Base-by-base conservation (phyloP, 2,113 vertebrate species). In the Uria lomvia region DNA sequence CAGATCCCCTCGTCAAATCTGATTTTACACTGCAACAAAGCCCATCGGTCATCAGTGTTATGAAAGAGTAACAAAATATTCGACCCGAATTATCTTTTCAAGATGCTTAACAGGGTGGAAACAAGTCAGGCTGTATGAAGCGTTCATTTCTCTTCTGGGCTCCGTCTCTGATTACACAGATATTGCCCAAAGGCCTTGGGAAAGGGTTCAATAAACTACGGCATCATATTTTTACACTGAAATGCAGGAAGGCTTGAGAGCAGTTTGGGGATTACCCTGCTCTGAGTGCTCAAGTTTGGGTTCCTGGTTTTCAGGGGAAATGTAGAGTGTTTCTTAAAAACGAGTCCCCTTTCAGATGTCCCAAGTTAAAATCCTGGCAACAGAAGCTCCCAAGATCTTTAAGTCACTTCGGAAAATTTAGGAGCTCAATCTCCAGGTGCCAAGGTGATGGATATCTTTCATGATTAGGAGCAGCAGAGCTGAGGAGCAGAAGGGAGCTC, bases 61-160 rank as follows among this genome's bases (percentile, higher is more conserved):
- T 77, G 71, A 94, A 91, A 92, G 45, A 86, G 89, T 94, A 97
- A 94, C 89, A 86, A 83, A 96, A 94, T 96, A 96, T 66, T 71
- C 67, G 43, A 63, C 63, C 47, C 40, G 75, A 76, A 96, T 95
- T 88, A 94, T 79, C 77, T 90, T 96, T 91, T 95, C 91, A 95
- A 86, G 63, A 76, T 82, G 89, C 77, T 74, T 70, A 90, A 90
- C 30, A 43, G 91, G 32, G 38, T 90, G 84, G 93, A 96, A 93
- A 96, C 29, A 79, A 94, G 84, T 86, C 58, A 76, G 38, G 59
- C 59, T 86, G 42, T 55, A 91, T 77, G 78, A 85, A 95, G 75
- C 74, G 83, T 97, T 95, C 74, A 56, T 96, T 91, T 96, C 38
- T 95, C 78, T 96, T 73, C 88, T 79, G 78, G 42, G 53, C 38